Percentiles rank a stretch among this genome's conserved stretches.
Evolutionary conservation across 2,113 vertebrate genomes (phyloP).

Genomic region (Oreochromis aureus): DNA sequence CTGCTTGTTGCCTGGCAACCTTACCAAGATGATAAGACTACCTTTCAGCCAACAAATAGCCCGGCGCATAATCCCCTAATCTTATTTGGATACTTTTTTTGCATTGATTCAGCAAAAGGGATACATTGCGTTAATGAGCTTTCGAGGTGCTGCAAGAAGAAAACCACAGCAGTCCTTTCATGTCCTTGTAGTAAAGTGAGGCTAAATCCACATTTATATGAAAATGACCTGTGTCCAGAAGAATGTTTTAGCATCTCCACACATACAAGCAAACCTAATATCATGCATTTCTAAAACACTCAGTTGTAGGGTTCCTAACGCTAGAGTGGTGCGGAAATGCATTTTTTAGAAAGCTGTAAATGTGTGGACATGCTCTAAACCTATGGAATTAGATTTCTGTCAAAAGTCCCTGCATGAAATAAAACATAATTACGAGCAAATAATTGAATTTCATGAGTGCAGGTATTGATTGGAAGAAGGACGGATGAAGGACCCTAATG

Average conservation of each 20-base stretch:
- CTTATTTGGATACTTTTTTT: neutral
- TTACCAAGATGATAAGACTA: neutral
- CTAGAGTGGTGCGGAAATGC: neutral
- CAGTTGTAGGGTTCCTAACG: neutral
- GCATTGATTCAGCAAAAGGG: neutral
- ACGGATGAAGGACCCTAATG: neutral
- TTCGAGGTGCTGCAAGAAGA: neutral
- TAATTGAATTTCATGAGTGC: neutral
- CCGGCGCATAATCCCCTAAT: neutral
- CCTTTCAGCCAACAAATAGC: neutral
- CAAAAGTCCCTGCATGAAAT: neutral
- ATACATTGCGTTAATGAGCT: neutral
- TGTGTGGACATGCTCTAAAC: neutral
- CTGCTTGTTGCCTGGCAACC: neutral
- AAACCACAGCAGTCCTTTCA: neutral
- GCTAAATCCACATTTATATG: neutral
- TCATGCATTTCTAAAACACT: neutral
- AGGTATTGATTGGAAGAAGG: neutral
- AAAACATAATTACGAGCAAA: neutral
- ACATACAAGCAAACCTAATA: neutral
- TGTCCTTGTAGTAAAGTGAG: neutral
- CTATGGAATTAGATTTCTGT: neutral
- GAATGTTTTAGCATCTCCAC: neutral
- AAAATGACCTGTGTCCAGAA: neutral
- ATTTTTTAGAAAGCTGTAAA: neutral